Evolutionary conservation across 1,140 invertebrate genomes (phyloP), one percentile per base, ranked within the genome.

Genomic region (Trissolcus basalis): DNA sequence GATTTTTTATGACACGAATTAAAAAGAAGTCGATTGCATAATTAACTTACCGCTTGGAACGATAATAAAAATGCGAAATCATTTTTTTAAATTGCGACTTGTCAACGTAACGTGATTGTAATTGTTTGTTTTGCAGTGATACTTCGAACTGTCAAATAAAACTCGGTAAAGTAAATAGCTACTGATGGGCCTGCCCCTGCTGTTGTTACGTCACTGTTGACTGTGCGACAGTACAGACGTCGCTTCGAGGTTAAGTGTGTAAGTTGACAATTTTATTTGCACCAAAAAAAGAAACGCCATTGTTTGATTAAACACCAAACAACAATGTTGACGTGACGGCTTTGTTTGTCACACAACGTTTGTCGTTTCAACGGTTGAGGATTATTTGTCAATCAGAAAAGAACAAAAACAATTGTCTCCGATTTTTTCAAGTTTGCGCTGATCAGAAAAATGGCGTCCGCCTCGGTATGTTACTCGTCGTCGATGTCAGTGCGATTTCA

Each of bases 371-470:
- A 13, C 35, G 36, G 48, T 51, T 33, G 11, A 27, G 14, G 0
- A 0, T 67, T n/a, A n/a, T n/a, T n/a, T n/a, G n/a, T n/a, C n/a
- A 27, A 27, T 27, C 19, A 27, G 19, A 27, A 27, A 27, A 27
- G 19, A 27, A 48, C 53, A 33, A 19, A 43, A 56, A 56, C 13
- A 11, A 9, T 16, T 36, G 36, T 49, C 33, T 16, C 27, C 32
- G 1, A 36, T 11, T n/a, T 39, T 19, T n/a, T 19, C 8, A 44
- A 41, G 19, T 6, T n/a, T 48, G 16, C 56, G 51, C 35, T 49
- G 70, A 68, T n/a, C 44, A 70, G 49, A 63, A 86, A 84, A 39
- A 88, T 87, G 86, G 85, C 86, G 81, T 87, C 87, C 65, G 87
- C 85, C 78, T 86, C 85, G 85, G 86, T 87, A 85, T 77, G 85